Evolutionary conservation across 1,140 invertebrate species (phyloP).

Genomic region (Drosophila santomea): DNA sequence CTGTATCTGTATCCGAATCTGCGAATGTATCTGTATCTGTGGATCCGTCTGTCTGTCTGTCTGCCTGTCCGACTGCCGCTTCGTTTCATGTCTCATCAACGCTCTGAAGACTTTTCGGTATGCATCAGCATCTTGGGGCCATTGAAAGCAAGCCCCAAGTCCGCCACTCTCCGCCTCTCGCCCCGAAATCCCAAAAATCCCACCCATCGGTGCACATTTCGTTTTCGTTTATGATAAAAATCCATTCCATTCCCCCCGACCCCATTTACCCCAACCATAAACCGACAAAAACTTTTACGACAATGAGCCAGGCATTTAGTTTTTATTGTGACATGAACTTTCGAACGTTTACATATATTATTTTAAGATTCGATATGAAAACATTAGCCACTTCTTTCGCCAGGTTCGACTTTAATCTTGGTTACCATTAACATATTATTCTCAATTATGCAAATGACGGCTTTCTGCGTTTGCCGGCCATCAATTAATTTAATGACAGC

Average conservation of each 20-base stretch:
- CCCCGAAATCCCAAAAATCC: constrained; percentile 4
- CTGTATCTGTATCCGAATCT: constrained; percentile 23
- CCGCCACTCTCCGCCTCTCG: neutral
- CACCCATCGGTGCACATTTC: constrained; percentile 48
- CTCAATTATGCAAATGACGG: constrained; percentile 53
- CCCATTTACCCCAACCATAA: constrained; percentile 10
- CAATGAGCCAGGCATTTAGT: constrained; percentile 40
- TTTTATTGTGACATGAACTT: constrained; percentile 48
- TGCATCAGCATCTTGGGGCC: constrained; percentile 56
- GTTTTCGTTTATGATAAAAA: constrained; percentile 59
- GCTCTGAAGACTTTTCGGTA: constrained; percentile 57
- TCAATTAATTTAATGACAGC: constrained; percentile 62
- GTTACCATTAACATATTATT: constrained; percentile 24
- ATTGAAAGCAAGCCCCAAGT: constrained; percentile 22
- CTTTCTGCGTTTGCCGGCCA: constrained; percentile 20
- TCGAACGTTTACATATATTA: constrained; percentile 31
- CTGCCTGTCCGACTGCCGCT: constrained; percentile 47
- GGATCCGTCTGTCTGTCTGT: constrained; percentile 1
- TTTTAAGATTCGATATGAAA: constrained; percentile 25
- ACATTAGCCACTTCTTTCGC: constrained; percentile 40
- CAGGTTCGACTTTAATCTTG: constrained; percentile 29
- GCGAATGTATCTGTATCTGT: constrained; percentile 17
- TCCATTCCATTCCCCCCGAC: constrained; percentile 17
- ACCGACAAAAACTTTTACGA: constrained; percentile 38
- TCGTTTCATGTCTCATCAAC: constrained; percentile 68